Evolutionary conservation across 2,113 vertebrate species (phyloP), one percentile per base, ranked within the genome.

Genomic region (Nyctibius bracteatus): DNA sequence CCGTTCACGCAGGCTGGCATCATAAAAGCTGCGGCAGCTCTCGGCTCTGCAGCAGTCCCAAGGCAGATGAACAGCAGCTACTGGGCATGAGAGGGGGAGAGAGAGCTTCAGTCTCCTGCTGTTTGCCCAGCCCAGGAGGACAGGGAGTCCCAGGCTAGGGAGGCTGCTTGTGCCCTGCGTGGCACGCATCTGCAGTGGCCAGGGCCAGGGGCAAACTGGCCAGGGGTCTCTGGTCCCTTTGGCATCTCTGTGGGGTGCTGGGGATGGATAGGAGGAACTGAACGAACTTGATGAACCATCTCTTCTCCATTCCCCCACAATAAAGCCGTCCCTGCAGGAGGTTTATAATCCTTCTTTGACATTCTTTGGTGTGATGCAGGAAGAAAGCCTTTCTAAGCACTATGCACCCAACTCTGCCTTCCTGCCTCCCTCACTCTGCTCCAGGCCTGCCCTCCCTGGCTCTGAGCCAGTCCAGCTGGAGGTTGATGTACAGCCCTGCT

Each of bases 271-370:
- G 84, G 57, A 89, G 66, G 61, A 86, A 55, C 68, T 49, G 73
- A 82, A 74, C 72, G 78, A 72, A 61, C 70, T 25, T 65, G 74
- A 57, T 41, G 66, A 92, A 54, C 75, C 86, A 4, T 94, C 86
- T 73, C 91, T 37, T 62, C 78, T 81, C 84, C 88, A 17, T 81
- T 86, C 46, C 43, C 41, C 49, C 54, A 35, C 1, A 6, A 68
- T 61, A 88, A 78, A 84, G 93, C 87, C 23, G 47, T 54, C 81
- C 55, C 87, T 84, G 90, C 73, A 78, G 95, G 81, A 86, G 80
- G n/a, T 86, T 88, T 65, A 9, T 65, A 89, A 84, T 84, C 87
- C 90, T 81, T 41, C 63, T 75, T 19, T 58, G 86, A 57, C 58
- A 24, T 57, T 65, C 10, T 10, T 31, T 85, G 68, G 51, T 74